Percentiles rank a stretch among this genome's conserved stretches.
These are phyloP conservation scores for Rhagoletis zephyria DNA, from an alignment of 1,140 invertebrate species.

Conservation along the genomic window DNA sequence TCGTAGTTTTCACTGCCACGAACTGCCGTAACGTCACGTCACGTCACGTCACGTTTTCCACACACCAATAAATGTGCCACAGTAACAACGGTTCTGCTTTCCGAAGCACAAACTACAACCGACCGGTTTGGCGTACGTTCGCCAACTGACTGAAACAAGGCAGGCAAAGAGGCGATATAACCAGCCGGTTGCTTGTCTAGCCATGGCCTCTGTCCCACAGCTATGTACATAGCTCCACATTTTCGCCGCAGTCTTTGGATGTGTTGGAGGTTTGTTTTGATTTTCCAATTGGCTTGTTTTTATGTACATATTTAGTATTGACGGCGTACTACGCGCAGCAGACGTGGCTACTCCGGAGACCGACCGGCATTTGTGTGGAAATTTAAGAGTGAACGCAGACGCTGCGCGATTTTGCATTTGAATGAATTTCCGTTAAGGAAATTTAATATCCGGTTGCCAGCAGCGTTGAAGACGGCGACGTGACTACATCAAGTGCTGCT, in stretches of 20 bases:
- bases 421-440: slow-evolving; percentile 54
- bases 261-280: slow-evolving; percentile 5
- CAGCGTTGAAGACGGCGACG: not conserved
- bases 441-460: slow-evolving; percentile 53
- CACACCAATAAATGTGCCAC: not conserved
- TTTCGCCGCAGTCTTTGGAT: slow-evolving; percentile 22
- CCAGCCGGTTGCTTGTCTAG: not conserved
- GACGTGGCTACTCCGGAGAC: not conserved
- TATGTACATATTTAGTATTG: not conserved
- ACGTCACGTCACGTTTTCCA: not conserved
- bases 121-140: slow-evolving; percentile 22
- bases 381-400: not conserved
- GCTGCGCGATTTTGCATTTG: slow-evolving; percentile 40
- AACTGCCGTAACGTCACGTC: not conserved
- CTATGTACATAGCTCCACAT: not conserved
- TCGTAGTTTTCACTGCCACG: not conserved
- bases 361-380: slow-evolving; percentile 17
- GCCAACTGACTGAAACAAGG: slow-evolving; percentile 40
- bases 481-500: not conserved
- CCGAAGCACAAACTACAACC: slow-evolving; percentile 16
- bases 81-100: slow-evolving; percentile 8
- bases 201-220: not conserved
- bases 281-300: slow-evolving; percentile 34
- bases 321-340: not conserved
- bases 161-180: not conserved